These are phyloP conservation scores for Lamprologus lemairii DNA, from an alignment of 2,113 vertebrate species.

Conservation along the genomic window DNA sequence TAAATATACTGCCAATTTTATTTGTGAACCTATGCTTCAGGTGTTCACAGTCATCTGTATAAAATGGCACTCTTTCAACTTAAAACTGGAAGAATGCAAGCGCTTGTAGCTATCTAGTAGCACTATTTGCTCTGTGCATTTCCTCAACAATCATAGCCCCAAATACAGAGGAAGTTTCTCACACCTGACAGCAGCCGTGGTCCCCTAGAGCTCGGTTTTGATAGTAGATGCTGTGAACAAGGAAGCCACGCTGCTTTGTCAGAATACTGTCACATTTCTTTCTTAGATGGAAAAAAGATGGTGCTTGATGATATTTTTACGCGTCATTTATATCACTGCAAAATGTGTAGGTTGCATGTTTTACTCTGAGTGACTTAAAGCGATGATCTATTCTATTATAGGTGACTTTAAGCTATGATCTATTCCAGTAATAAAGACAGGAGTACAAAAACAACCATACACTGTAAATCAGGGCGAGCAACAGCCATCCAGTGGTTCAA, in stretches of 20 bases:
- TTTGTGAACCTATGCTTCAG: not conserved
- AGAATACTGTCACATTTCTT: not conserved
- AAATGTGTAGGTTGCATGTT: not conserved
- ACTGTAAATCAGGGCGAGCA: not conserved
- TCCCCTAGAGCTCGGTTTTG: not conserved
- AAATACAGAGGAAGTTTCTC: not conserved
- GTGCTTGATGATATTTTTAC: not conserved
- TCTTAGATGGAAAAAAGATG: not conserved
- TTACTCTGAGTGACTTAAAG: not conserved
- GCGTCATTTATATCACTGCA: rapidly evolving
- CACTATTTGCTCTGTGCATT: not conserved
- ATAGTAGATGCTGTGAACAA: not conserved
- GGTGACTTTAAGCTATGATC: not conserved
- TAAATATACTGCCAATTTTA: not conserved
- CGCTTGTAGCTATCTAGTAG: not conserved
- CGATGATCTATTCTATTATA: not conserved
- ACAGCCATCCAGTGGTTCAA: rapidly evolving
- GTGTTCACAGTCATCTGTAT: not conserved
- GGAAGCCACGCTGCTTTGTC: not conserved
- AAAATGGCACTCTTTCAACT: not conserved
- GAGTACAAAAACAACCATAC: not conserved
- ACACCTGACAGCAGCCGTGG: not conserved
- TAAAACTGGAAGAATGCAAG: not conserved
- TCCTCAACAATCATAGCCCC: not conserved
- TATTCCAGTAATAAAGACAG: not conserved